These are phyloP conservation scores for Dorcus parallelipipedus DNA, from an alignment of 2,888 invertebrate species.

Conservation along the genomic window DNA sequence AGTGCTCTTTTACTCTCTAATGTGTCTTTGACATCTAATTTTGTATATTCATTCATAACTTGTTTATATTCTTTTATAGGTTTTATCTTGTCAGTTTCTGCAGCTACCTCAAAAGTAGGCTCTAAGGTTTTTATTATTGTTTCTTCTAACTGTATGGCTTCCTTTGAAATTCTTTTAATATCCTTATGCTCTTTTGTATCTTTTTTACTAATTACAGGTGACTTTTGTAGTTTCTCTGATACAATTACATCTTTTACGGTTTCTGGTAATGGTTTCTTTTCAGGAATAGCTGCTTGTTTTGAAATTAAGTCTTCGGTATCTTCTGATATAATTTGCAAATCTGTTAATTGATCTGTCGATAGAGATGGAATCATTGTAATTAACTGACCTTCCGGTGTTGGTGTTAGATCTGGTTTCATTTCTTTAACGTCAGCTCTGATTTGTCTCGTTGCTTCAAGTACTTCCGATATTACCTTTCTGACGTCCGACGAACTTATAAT, in stretches of 20 bases:
- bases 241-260: background rate
- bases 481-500: slow-evolving; percentile 33
- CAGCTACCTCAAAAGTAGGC: slow-evolving; percentile 15
- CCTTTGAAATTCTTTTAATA: background rate
- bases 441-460: slow-evolving; percentile 50
- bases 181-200: background rate
- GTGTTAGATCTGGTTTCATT: slow-evolving; percentile 53
- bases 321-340: slow-evolving; percentile 31
- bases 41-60: background rate
- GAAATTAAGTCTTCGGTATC: slow-evolving; percentile 11
- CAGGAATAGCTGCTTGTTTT: background rate
- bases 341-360: slow-evolving; percentile 30
- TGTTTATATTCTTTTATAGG: background rate
- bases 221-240: background rate
- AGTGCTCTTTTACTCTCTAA: too few relatives aligned
- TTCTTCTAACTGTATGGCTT: slow-evolving; percentile 10
- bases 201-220: background rate
- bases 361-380: slow-evolving; percentile 38
- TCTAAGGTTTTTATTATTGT: slow-evolving; percentile 18
- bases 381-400: slow-evolving; percentile 50
- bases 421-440: slow-evolving; percentile 52
- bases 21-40: background rate
- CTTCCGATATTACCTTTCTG: slow-evolving; percentile 49
- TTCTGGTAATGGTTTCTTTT: too few relatives aligned
- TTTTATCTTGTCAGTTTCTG: slow-evolving; percentile 1